phyloP scores from a whole-genome alignment of 2,888 invertebrate genomes.

The Parnassius orleans region DNA sequence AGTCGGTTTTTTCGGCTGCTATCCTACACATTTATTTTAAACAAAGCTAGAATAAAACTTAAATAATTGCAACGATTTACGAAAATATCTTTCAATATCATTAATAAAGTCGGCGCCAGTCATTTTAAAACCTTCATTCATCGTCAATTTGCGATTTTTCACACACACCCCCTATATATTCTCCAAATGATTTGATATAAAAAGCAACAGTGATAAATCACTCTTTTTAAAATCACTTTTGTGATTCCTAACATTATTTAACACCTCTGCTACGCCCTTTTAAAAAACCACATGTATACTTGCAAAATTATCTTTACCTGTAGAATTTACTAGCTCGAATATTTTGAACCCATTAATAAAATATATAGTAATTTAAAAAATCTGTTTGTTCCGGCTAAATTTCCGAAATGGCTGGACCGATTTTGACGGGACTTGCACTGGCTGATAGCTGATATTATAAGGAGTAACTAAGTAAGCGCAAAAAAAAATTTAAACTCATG shows the following conservation, averaged over 20 bases:
- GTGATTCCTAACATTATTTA: slow-evolving; percentile 1
- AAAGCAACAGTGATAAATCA: slow-evolving; percentile 27
- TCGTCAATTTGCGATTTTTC: slow-evolving; percentile 73
- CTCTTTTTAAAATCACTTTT: slow-evolving; percentile 19
- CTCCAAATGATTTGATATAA: slow-evolving; percentile 27
- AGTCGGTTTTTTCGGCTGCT: too few species aligned
- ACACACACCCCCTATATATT: slow-evolving; percentile 61
- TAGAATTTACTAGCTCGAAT: neutral
- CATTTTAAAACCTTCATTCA: slow-evolving; percentile 43
- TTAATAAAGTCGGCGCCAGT: slow-evolving; percentile 49
- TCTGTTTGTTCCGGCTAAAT: too few species aligned
- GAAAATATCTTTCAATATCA: slow-evolving; percentile 19
- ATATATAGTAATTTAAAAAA: too few species aligned
- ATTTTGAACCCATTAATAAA: too few species aligned
- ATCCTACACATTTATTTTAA: too few species aligned
- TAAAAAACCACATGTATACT: neutral
- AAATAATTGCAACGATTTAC: neutral
- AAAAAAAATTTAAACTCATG: too few species aligned
- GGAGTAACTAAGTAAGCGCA: too few species aligned
- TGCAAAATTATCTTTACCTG: neutral
- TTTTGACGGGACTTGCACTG: too few species aligned
- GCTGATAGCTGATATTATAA: too few species aligned
- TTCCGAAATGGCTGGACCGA: too few species aligned
- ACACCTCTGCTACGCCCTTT: neutral
- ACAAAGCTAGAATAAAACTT: too few species aligned